Percentiles rank a stretch among this genome's conserved stretches.
Evolutionary conservation across 2,113 vertebrate genomes (phyloP).

Genomic region (Antennarius striatus): DNA sequence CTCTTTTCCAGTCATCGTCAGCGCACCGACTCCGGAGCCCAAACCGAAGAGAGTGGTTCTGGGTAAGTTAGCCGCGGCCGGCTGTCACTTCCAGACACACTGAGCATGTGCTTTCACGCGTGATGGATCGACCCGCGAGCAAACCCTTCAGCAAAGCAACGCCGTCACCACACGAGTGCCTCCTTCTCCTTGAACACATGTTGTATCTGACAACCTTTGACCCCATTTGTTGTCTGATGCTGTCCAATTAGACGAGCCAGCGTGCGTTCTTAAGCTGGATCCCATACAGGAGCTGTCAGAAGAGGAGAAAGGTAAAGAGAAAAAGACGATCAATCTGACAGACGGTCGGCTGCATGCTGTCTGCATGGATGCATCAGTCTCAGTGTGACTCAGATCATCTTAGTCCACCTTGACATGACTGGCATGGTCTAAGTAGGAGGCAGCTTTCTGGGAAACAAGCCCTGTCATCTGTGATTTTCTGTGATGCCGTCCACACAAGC

Average conservation of each 20-base stretch:
- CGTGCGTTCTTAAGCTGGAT: constrained; percentile 86
- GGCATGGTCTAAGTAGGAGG: background rate
- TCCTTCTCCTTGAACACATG: constrained; percentile 23
- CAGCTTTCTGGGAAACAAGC: constrained; percentile 11
- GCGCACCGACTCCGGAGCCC: constrained; percentile 57
- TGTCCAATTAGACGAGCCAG: constrained; percentile 85
- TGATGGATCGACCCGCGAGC: background rate
- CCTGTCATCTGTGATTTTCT: constrained; percentile 12
- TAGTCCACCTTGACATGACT: background rate
- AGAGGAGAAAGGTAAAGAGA: constrained; percentile 92
- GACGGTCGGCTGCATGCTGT: constrained; percentile 54
- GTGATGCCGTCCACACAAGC: constrained; percentile 4
- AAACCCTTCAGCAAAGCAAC: too few relatives aligned
- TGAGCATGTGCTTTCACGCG: background rate
- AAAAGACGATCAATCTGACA: background rate
- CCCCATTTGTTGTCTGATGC: constrained; percentile 63
- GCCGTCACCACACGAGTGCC: background rate
- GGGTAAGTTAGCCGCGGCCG: constrained; percentile 76
- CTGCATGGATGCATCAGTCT: constrained; percentile 63
- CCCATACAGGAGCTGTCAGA: constrained; percentile 96
- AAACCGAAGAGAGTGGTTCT: constrained; percentile 75
- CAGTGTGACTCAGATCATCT: constrained; percentile 13
- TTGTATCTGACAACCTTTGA: constrained; percentile 55
- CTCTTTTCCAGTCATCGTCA: constrained; percentile 68
- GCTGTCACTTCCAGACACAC: background rate